Evolutionary conservation across 1,140 invertebrate genomes (phyloP).

Genomic region (Ceratina australensis): DNA sequence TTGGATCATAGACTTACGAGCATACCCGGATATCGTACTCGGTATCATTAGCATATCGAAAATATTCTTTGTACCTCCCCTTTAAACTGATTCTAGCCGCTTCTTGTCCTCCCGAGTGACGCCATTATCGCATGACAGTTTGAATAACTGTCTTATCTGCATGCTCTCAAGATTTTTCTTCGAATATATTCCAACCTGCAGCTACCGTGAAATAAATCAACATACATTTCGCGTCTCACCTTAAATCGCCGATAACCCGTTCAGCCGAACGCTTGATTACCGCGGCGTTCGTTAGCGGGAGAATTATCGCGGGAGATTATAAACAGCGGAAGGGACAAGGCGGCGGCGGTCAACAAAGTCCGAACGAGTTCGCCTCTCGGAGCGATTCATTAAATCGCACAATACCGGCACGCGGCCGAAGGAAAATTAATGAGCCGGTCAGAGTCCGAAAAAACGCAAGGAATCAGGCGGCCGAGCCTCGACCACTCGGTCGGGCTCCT

Average conservation of each 20-base stretch:
- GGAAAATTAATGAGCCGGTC: constrained; percentile 44
- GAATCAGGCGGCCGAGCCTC: not conserved
- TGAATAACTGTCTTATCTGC: constrained; percentile 5
- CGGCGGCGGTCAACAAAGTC: constrained; percentile 35
- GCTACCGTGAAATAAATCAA: not conserved
- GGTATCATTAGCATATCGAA: constrained; percentile 63
- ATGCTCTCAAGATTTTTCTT: not conserved
- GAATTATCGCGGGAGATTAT: constrained; percentile 51
- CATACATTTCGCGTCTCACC: not conserved
- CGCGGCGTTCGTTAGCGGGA: constrained; percentile 35
- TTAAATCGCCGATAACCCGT: constrained; percentile 24
- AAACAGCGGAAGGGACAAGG: constrained; percentile 39
- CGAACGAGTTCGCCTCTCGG: constrained; percentile 38
- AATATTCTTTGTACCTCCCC: constrained; percentile 59
- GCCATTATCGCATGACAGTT: not conserved
- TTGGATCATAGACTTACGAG: constrained; percentile 58
- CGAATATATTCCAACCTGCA: not conserved
- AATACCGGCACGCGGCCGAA: not conserved
- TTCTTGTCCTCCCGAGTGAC: not conserved
- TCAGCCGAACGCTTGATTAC: constrained; percentile 16
- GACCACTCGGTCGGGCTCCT: not conserved
- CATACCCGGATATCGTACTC: constrained; percentile 59
- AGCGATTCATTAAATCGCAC: constrained; percentile 49
- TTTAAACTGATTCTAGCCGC: constrained; percentile 20
- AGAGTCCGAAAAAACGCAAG: constrained; percentile 1